A percentile compares a stretch with the other conserved stretches of the same genome.
Conservation (phyloP, 2,888 invertebrate species). For the Drosophila birchii region DNA sequence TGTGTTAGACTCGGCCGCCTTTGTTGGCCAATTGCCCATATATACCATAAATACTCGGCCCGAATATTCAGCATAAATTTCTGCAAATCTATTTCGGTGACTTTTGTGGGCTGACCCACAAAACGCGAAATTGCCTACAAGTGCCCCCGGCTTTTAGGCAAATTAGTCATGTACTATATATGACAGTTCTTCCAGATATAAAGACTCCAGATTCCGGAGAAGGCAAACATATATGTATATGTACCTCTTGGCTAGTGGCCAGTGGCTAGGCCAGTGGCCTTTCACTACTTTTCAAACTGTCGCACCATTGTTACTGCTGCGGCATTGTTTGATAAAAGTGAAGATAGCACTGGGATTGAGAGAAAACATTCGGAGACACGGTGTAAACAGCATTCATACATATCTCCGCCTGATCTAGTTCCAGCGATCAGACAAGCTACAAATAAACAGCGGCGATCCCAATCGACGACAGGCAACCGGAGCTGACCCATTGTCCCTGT, state of each 20-base stretch:
- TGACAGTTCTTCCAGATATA: constrained; percentile 11
- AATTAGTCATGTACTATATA: constrained; percentile 44
- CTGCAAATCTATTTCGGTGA: constrained; percentile 57
- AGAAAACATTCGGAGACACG: constrained; percentile 59
- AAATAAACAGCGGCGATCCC: constrained; percentile 58
- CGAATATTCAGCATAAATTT: constrained; percentile 68
- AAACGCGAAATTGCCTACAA: constrained; percentile 15
- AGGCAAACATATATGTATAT: neutral
- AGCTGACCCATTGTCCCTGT: constrained; percentile 50
- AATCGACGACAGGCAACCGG: constrained; percentile 51
- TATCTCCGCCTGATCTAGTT: constrained; percentile 63
- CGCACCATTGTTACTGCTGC: constrained; percentile 42
- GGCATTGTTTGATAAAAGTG: constrained; percentile 51
- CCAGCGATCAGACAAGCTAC: constrained; percentile 41
- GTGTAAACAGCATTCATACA: constrained; percentile 64
- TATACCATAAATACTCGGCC: constrained; percentile 43
- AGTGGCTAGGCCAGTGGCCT: constrained; percentile 28
- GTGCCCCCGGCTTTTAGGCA: constrained; percentile 41
- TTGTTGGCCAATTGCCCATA: constrained; percentile 78
- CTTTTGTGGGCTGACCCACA: constrained; percentile 57
- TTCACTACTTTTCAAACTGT: constrained; percentile 45
- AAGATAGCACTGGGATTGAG: constrained; percentile 54
- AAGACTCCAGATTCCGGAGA: neutral
- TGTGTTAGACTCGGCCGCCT: constrained; percentile 67
- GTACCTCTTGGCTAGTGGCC: constrained; percentile 6